These are phyloP conservation scores for Chaitophorus viminalis DNA, from an alignment of 2,888 invertebrate genomes.

Conservation along the genomic window DNA sequence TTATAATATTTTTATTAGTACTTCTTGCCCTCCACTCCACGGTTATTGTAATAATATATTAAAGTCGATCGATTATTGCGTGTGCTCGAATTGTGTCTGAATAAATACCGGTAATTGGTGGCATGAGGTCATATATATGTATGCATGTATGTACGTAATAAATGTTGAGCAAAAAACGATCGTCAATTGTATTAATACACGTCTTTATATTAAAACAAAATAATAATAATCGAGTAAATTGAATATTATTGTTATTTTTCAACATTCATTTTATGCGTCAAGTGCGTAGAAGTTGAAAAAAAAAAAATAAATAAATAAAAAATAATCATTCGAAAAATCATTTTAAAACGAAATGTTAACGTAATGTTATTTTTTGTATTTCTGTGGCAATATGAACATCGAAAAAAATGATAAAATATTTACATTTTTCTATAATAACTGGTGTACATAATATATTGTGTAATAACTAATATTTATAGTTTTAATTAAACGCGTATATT, in stretches of 20 bases:
- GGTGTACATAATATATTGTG: background rate
- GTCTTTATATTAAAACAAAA: too few species aligned
- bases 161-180: too few species aligned
- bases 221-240: too few species aligned
- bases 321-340: background rate
- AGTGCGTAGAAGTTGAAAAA: background rate
- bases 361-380: background rate
- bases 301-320: too few species aligned
- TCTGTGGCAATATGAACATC: background rate
- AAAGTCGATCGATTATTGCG: slow-evolving; percentile 5
- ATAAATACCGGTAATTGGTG: slow-evolving; percentile 15
- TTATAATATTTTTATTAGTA: background rate
- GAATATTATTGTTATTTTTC: too few species aligned
- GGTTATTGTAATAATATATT: background rate
- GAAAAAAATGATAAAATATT: background rate
- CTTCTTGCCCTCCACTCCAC: background rate
- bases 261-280: too few species aligned
- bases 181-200: too few species aligned
- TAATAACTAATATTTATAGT: slow-evolving; percentile 7
- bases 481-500: background rate
- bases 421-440: background rate
- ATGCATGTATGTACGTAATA: too few species aligned
- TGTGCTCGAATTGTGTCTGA: slow-evolving; percentile 20
- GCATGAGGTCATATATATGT: slow-evolving; percentile 27
- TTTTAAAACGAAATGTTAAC: background rate